Percentiles rank a stretch among this genome's conserved stretches.
These are phyloP conservation scores for Pogonus chalceus DNA, from an alignment of 1,140 invertebrate species.

Conservation along the genomic window DNA sequence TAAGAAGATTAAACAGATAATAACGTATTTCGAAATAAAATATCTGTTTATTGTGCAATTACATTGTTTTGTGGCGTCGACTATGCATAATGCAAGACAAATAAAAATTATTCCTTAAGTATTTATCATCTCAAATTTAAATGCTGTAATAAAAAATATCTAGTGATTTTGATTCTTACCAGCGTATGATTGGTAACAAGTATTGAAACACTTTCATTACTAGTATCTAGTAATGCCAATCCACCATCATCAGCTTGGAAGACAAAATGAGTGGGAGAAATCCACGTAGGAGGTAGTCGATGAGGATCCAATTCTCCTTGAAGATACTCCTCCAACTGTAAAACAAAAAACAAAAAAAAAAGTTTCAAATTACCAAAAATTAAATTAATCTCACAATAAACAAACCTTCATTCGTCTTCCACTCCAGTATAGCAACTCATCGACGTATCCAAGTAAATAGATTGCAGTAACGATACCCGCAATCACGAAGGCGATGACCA, in stretches of 20 bases:
- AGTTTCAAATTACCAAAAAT: too few relatives aligned
- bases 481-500: constrained; percentile 76
- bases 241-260: constrained; percentile 76
- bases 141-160: too few relatives aligned
- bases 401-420: constrained; percentile 67
- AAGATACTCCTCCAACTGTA: constrained; percentile 70
- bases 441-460: constrained; percentile 77
- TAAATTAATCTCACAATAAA: constrained; percentile 63
- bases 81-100: too few relatives aligned
- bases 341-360: constrained; percentile 40
- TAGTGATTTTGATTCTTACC: too few relatives aligned
- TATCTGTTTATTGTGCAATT: too few relatives aligned
- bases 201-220: constrained; percentile 56
- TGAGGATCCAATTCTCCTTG: constrained; percentile 59
- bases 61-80: too few relatives aligned
- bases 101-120: too few relatives aligned
- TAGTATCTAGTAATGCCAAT: constrained; percentile 61
- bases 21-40: too few relatives aligned
- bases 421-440: constrained; percentile 76
- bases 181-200: constrained; percentile 77
- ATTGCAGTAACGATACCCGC: constrained; percentile 75
- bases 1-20: too few relatives aligned
- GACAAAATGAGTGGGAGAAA: constrained; percentile 65
- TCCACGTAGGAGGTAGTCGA: constrained; percentile 65
- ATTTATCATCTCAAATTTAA: too few relatives aligned